These are phyloP conservation scores for Cranoglanis bouderius DNA, from an alignment of 2,113 vertebrate genomes.

Conservation along the genomic window DNA sequence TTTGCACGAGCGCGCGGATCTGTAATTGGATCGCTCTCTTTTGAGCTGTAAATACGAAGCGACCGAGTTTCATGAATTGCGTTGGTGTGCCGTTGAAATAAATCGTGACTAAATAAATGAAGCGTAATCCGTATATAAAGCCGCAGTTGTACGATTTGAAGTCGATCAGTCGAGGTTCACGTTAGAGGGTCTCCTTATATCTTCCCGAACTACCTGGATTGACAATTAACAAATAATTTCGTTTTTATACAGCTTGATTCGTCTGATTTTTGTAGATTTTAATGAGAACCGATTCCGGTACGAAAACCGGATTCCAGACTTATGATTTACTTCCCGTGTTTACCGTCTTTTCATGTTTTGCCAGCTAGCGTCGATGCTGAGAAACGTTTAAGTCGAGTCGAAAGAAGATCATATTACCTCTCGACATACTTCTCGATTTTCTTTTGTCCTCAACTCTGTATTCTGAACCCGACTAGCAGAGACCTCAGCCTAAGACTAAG, in stretches of 20 bases:
- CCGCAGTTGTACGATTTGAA: background rate
- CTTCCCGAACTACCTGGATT: background rate
- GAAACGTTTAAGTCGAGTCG: background rate
- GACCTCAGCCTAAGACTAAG: background rate
- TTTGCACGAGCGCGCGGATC: background rate
- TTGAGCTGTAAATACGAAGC: background rate
- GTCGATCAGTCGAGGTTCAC: background rate
- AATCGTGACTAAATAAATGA: background rate
- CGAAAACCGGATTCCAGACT: background rate
- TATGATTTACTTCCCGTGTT: too few species aligned
- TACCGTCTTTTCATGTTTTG: background rate
- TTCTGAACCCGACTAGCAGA: background rate
- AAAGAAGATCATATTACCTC: background rate
- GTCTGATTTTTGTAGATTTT: background rate
- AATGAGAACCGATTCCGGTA: too few species aligned
- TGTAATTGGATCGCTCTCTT: background rate
- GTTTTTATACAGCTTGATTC: too few species aligned
- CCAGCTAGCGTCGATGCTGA: background rate
- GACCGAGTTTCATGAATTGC: too few species aligned
- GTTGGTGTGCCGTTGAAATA: background rate
- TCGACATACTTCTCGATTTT: too few species aligned
- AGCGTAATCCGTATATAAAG: too few species aligned
- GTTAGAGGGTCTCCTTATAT: background rate
- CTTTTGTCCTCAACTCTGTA: background rate
- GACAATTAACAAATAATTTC: background rate